These are phyloP conservation scores for Eupithecia subumbrata DNA, from an alignment of 2,888 invertebrate species.

Conservation along the genomic window DNA sequence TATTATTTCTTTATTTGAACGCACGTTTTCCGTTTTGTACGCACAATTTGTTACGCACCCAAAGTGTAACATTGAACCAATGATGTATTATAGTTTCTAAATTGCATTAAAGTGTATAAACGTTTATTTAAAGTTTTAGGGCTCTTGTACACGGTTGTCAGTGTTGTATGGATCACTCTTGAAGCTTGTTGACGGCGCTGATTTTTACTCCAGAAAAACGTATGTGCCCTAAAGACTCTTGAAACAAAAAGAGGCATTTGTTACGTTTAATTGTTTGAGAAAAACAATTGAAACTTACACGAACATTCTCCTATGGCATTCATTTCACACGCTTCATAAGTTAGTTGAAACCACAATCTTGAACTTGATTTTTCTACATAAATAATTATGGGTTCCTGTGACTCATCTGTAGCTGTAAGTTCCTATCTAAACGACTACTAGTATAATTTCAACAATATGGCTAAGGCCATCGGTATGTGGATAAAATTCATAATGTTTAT, in stretches of 20 bases:
- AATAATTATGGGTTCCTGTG: constrained; percentile 40
- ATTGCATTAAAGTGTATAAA: not conserved
- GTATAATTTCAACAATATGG: constrained; percentile 38
- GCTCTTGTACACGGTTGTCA: not conserved
- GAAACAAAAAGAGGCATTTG: not conserved
- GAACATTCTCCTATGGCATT: constrained; percentile 21
- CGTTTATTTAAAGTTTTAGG: not conserved
- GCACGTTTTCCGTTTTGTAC: constrained; percentile 49
- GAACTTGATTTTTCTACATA: constrained; percentile 26
- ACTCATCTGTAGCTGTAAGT: constrained; percentile 32
- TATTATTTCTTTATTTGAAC: constrained; percentile 49
- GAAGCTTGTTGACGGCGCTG: too few species aligned
- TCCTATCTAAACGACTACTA: constrained; percentile 21
- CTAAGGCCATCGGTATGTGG: constrained; percentile 32
- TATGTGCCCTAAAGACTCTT: not conserved
- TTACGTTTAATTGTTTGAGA: not conserved
- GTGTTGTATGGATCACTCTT: too few species aligned
- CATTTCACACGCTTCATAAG: constrained; percentile 40
- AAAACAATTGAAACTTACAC: constrained; percentile 14
- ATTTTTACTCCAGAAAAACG: too few species aligned
- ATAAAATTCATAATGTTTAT: constrained; percentile 14
- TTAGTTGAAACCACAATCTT: constrained; percentile 21
- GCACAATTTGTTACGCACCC: constrained; percentile 38
- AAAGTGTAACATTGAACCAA: constrained; percentile 21
- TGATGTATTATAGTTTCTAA: not conserved